Percentiles rank a stretch among this genome's conserved stretches.
Evolutionary conservation across 1,140 invertebrate species (phyloP).

Genomic region (Parapsyche elsis): DNA sequence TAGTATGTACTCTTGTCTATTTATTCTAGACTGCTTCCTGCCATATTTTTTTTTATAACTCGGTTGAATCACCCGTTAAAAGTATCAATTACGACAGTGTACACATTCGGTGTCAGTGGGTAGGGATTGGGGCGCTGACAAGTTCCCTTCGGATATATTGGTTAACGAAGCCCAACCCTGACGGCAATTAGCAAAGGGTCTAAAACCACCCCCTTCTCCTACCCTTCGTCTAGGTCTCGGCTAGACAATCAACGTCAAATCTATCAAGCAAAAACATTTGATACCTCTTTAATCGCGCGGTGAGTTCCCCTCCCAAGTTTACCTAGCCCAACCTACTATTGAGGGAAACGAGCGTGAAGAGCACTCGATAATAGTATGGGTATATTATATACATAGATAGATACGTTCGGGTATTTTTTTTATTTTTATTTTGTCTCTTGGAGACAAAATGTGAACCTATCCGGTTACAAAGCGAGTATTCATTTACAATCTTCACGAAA

Average conservation of each 20-base stretch:
- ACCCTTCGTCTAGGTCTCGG: conserved; percentile 1
- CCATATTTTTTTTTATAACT: background rate
- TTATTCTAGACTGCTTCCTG: conserved; percentile 6
- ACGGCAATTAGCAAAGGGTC: conserved; percentile 47
- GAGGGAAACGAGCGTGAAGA: background rate
- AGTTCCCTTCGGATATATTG: conserved; percentile 45
- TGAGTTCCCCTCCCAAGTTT: conserved; percentile 15
- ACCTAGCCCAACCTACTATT: background rate
- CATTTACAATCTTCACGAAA: background rate
- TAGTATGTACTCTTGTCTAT: no score
- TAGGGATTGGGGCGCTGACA: background rate
- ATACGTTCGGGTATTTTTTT: background rate
- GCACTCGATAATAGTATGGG: background rate
- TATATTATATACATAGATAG: background rate
- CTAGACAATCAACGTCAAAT: conserved; percentile 41
- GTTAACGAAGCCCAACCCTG: conserved; percentile 48
- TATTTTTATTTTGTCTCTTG: background rate
- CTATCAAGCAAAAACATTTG: conserved; percentile 39
- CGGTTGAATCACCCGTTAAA: background rate
- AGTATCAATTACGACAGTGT: conserved; percentile 42
- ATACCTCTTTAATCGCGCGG: conserved; percentile 32
- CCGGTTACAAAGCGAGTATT: background rate
- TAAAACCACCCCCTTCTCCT: background rate
- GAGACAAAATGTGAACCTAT: background rate
- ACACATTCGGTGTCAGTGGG: background rate